Percentiles rank a stretch among this genome's conserved stretches.
These are phyloP conservation scores for Donacobius atricapilla DNA, from an alignment of 2,113 vertebrate species.

Conservation along the genomic window DNA sequence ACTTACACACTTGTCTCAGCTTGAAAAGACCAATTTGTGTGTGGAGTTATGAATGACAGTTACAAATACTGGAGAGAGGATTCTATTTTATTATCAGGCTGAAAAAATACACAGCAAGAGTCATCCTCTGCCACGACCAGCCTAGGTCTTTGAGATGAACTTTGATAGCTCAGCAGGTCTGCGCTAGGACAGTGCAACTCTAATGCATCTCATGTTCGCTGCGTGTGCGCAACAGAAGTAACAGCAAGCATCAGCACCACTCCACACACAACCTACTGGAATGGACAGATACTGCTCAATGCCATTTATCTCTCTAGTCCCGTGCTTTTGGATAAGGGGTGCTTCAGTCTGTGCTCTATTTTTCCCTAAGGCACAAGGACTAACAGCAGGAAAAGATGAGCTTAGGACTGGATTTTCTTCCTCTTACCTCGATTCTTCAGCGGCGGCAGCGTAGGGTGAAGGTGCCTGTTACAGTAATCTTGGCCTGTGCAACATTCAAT, in stretches of 20 bases:
- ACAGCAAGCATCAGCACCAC: neutral
- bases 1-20: neutral
- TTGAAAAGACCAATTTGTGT: neutral
- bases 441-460: slow-evolving; percentile 89
- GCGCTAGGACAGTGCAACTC: accelerated
- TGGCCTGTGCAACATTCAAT: slow-evolving; percentile 92
- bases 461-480: slow-evolving; percentile 91
- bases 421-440: slow-evolving; percentile 81
- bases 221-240: neutral
- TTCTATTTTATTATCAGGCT: neutral
- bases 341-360: neutral
- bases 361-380: neutral
- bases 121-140: neutral
- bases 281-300: neutral
- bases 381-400: neutral
- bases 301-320: neutral
- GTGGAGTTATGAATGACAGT: neutral
- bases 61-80: neutral
- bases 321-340: accelerated
- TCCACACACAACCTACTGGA: neutral
- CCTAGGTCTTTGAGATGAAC: neutral
- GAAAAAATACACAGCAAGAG: neutral
- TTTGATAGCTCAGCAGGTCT: neutral
- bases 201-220: accelerated
- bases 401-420: neutral